Conservation (phyloP, 2,888 invertebrate genomes). For the Pandemis corylana region DNA sequence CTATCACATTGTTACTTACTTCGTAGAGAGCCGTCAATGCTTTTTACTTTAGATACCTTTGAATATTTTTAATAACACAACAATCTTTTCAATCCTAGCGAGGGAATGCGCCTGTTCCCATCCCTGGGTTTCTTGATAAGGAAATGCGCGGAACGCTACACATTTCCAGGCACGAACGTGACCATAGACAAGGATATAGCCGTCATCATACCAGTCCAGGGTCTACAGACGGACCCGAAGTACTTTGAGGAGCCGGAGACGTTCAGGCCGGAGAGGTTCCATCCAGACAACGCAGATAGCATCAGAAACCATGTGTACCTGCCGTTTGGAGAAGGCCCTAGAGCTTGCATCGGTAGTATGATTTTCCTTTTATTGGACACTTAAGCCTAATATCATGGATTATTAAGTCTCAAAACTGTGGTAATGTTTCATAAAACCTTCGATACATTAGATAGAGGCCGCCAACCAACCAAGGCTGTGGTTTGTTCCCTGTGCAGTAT, state of each 20-base stretch:
- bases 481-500: no score
- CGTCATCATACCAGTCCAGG: slow-evolving; percentile 24
- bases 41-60: not conserved
- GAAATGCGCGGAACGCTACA: slow-evolving; percentile 55
- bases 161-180: slow-evolving; percentile 49
- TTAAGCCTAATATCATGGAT: no score
- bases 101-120: slow-evolving; percentile 65
- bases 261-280: slow-evolving; percentile 51
- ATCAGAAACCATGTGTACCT: slow-evolving; percentile 47
- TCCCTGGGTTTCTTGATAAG: slow-evolving; percentile 62
- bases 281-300: slow-evolving; percentile 33
- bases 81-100: slow-evolving; percentile 41
- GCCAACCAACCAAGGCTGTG: no score
- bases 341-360: slow-evolving; percentile 50
- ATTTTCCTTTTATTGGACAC: not conserved
- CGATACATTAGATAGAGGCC: no score
- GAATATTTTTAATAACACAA: not conserved
- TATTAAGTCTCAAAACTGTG: no score
- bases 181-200: slow-evolving; percentile 13
- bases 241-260: slow-evolving; percentile 50
- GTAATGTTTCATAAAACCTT: no score
- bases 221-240: slow-evolving; percentile 20
- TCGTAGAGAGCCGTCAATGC: not conserved
- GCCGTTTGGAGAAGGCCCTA: slow-evolving; percentile 51
- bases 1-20: not conserved